Percentiles rank a stretch among this genome's conserved stretches.
These are phyloP conservation scores for Coregonus ussuriensis DNA, from an alignment of 2,797 vertebrate species.

Conservation along the genomic window DNA sequence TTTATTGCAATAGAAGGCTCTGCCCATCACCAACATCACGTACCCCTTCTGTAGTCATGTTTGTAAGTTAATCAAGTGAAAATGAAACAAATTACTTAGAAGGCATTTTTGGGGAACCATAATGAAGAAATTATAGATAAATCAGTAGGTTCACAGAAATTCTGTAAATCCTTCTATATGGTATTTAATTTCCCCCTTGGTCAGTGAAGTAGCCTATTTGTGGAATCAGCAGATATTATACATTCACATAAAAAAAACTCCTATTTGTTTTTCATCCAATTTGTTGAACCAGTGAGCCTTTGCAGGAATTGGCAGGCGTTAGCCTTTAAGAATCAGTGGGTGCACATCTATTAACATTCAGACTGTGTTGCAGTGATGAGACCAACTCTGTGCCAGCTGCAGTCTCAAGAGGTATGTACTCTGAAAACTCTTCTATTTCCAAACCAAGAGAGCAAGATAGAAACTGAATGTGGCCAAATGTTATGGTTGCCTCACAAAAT, in stretches of 20 bases:
- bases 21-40: background rate
- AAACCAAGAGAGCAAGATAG: slow-evolving; percentile 20
- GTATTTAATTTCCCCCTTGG: background rate
- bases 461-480: background rate
- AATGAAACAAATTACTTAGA: background rate
- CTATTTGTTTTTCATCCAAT: slow-evolving; percentile 43
- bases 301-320: slow-evolving; percentile 60
- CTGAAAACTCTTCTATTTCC: slow-evolving; percentile 40
- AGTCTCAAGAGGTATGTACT: slow-evolving; percentile 49
- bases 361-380: slow-evolving; percentile 60
- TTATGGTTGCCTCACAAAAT: background rate
- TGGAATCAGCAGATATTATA: slow-evolving; percentile 19
- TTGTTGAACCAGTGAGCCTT: slow-evolving; percentile 65
- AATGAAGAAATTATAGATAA: background rate
- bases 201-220: background rate
- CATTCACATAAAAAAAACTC: slow-evolving; percentile 5
- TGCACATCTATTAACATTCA: slow-evolving; percentile 71
- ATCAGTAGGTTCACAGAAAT: background rate
- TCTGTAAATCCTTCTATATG: background rate
- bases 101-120: background rate
- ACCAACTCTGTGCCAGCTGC: slow-evolving; percentile 61
- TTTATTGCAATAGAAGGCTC: background rate
- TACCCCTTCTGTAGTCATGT: background rate
- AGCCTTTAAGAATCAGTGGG: slow-evolving; percentile 53
- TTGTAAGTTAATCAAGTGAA: background rate